phyloP scores from a whole-genome alignment of 37 sponge, comb jelly and placozoan species.

The Spongia lamella region DNA sequence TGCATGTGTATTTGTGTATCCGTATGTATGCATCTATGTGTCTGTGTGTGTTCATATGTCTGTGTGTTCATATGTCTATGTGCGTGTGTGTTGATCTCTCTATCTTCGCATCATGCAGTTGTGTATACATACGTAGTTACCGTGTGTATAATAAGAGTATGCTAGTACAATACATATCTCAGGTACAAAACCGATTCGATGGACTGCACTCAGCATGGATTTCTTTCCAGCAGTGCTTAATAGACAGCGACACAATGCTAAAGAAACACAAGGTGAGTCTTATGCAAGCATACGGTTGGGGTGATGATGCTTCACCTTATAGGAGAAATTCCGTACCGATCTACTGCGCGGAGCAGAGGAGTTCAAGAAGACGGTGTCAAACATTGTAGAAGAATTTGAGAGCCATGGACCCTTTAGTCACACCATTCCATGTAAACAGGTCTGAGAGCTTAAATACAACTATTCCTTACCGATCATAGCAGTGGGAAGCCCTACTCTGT shows the following conservation, averaged over 20 bases:
- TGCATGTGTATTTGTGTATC: no score
- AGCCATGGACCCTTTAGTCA: constrained; percentile 90
- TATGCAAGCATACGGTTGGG: neutral
- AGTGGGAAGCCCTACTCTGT: no score
- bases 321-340: constrained; percentile 94
- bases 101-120: neutral
- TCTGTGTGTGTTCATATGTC: neutral
- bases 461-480: no score
- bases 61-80: neutral
- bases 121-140: neutral
- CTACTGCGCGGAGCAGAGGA: constrained; percentile 96
- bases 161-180: neutral
- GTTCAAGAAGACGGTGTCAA: constrained; percentile 89
- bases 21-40: neutral
- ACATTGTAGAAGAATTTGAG: constrained; percentile 84
- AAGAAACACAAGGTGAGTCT: constrained; percentile 86
- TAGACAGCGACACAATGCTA: constrained; percentile 86
- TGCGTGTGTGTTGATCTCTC: neutral
- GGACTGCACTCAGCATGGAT: constrained; percentile 59
- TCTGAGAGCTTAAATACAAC: neutral
- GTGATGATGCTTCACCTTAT: no score
- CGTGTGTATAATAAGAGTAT: neutral
- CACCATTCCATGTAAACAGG: constrained; percentile 40
- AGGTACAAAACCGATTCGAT: constrained; percentile 36
- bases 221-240: constrained; percentile 86